Evolutionary conservation across 2,797 vertebrate species (phyloP), one percentile per base, ranked within the genome.

Genomic region (Lacerta agilis): DNA sequence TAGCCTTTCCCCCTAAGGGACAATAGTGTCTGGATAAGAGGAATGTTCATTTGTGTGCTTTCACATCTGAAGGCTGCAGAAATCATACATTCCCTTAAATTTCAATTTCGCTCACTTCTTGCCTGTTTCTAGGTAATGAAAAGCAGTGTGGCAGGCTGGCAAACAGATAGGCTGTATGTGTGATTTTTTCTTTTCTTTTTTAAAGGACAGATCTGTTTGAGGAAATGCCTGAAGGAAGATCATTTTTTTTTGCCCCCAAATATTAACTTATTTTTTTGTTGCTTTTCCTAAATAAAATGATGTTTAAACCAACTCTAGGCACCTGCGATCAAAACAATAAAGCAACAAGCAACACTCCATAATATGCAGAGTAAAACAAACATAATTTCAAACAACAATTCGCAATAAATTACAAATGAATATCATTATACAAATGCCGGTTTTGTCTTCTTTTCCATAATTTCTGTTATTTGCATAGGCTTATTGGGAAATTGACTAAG

Each of bases 1-100:
- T 94, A 79, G 58, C 90, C 91, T 95, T 93, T 82, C 86, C 93
- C 94, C 93, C 90, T 86, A 82, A 95, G 93, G 93, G 92, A 92
- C 91, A 93, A 94, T 95, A 93, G 33, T 91, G 86, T 33, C 90
- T 91, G 91, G 90, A 84, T 85, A 80, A 67, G 20, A 92, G 93
- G 91, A 92, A 94, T 93, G 87, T 86, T 71, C 88, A 86, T 90
- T 94, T 89, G 91, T 93, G 89, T 85, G 79, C 88, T 93, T 94
- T 91, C 92, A 94, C 89, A 92, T 93, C 91, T 92, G 88, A 41
- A 90, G 85, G 91, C 91, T 92, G 85, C 83, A 92, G 87, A 86
- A 92, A 89, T 82, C 67, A 38, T 86, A 64, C 84, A 85, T 87
- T 25, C 3, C 8, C 45, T 75, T n/a, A 79, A 79, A 67, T 41